phyloP scores from a whole-genome alignment of 2,797 vertebrate species.

The Esox masquinongy region DNA sequence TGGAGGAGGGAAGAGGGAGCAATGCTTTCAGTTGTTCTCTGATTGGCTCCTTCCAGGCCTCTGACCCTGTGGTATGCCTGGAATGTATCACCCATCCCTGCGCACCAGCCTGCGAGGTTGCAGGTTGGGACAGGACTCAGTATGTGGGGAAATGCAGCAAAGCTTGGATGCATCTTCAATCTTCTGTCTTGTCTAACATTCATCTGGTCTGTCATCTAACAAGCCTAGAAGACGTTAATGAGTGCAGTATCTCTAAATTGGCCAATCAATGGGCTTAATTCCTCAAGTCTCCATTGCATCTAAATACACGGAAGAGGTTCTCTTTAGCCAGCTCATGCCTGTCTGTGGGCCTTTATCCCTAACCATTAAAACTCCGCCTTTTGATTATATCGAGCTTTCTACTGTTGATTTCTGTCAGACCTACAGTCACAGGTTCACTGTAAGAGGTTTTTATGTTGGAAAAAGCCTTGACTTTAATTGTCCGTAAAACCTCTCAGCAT shows the following conservation, averaged over 20 bases:
- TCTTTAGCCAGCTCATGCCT: conserved; percentile 48
- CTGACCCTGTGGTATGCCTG: conserved; percentile 73
- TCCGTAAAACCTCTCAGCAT: neutral
- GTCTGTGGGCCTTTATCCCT: conserved; percentile 53
- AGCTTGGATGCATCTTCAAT: neutral
- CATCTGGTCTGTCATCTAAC: neutral
- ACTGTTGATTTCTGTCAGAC: conserved; percentile 23
- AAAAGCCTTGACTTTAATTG: neutral
- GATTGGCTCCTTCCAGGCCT: conserved; percentile 72
- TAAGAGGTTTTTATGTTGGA: conserved; percentile 30
- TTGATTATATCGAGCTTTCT: conserved; percentile 58
- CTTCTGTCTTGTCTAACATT: neutral
- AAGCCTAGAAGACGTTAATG: conserved; percentile 11
- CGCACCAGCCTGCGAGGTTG: conserved; percentile 72
- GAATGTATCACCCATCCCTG: conserved; percentile 74
- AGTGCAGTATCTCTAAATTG: conserved; percentile 5
- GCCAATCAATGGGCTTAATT: conserved; percentile 33
- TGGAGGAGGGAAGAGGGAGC: conserved; percentile 51
- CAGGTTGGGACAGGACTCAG: conserved; percentile 74
- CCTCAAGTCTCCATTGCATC: conserved; percentile 39
- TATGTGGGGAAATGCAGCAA: conserved; percentile 8
- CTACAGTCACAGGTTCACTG: conserved; percentile 8
- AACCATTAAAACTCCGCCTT: conserved; percentile 53
- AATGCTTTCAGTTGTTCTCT: conserved; percentile 66
- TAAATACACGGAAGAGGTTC: conserved; percentile 38